Base-by-base conservation (phyloP, 2,113 vertebrate genomes). In the Megaleporinus macrocephalus region DNA sequence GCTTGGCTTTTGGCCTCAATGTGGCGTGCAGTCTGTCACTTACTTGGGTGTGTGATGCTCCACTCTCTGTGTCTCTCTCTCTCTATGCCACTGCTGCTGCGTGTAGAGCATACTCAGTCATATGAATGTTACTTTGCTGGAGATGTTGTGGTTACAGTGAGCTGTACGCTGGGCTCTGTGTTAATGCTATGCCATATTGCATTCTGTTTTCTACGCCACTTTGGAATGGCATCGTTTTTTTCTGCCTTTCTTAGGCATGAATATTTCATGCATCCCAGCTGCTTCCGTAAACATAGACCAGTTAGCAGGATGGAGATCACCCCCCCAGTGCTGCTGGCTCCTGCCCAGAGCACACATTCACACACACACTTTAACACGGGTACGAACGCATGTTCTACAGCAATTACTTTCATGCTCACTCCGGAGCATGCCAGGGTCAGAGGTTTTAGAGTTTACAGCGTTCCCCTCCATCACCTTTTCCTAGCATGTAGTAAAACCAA, bases 181-280 rank as follows among this genome's bases (percentile, higher is more conserved):
- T 66, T 49, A 73, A 65, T 49, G 59, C 29, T 29, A 14, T 68
- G 62, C 55, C 27, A 57, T 75, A 63, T 63, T 78, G 47, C 80
- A 44, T 63, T 51, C 75, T 80, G 57, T 77, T 33, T 76, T 22
- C 83, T 49, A 41, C 69, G 76, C 15, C 73, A 10, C 29, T 77
- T 65, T 79, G 63, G 15, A 73, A 85, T 79, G 69, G 16, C 79
- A 81, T 73, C 69, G 72, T 65, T 80, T 29, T 66, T 24, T 3
- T 12, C 18, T 76, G 62, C 71, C 63, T 85, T 62, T 82, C 85
- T 70, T 83, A 66, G 65, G 41, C 80, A 92, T 94, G 83, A 94
- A 95, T 95, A 93, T 95, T 94, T 93, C 49, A 95, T 92, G 51
- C 75, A 44, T 79, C 76, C 87, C 87, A 90, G 92, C 90, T 92